phyloP scores from a whole-genome alignment of 2,113 vertebrate species.

The Acrocephalus kingi region DNA sequence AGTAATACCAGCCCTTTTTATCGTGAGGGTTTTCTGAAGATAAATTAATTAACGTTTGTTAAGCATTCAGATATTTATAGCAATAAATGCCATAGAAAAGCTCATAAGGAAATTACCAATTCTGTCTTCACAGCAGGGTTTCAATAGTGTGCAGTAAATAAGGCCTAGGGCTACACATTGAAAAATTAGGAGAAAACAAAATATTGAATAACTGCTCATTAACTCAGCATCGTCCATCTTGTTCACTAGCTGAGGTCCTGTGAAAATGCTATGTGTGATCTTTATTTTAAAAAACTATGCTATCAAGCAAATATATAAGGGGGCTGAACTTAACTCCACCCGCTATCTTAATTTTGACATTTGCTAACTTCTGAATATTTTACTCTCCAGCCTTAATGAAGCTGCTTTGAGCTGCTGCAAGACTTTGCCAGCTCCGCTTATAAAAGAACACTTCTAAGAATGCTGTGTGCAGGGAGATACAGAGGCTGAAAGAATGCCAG shows the following conservation, averaged over 20 bases:
- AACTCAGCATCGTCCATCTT: constrained; percentile 55
- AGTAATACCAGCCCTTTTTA: constrained; percentile 26
- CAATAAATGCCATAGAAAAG: constrained; percentile 64
- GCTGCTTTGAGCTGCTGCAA: background rate
- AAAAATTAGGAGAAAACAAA: constrained; percentile 72
- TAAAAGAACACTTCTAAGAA: background rate
- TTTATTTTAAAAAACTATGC: background rate
- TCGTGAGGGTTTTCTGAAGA: background rate
- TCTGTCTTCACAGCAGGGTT: constrained; percentile 69
- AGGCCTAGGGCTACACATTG: constrained; percentile 66
- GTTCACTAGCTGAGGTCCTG: constrained; percentile 28
- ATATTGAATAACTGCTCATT: constrained; percentile 71
- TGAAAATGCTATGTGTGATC: background rate
- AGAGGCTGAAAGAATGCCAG: background rate
- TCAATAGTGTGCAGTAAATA: constrained; percentile 68
- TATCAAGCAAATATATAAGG: background rate
- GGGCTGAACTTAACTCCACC: background rate
- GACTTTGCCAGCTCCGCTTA: background rate
- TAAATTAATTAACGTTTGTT: constrained; percentile 70
- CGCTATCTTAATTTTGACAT: background rate
- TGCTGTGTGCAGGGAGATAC: background rate
- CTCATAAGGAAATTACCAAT: constrained; percentile 70
- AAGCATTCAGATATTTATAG: constrained; percentile 67
- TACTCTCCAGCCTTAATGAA: constrained; percentile 3
- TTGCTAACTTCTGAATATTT: background rate